These are phyloP conservation scores for Cassiopea xamachana DNA, from an alignment of 30 jellyfish, hydroid and myxozoan species.

Conservation along the genomic window DNA sequence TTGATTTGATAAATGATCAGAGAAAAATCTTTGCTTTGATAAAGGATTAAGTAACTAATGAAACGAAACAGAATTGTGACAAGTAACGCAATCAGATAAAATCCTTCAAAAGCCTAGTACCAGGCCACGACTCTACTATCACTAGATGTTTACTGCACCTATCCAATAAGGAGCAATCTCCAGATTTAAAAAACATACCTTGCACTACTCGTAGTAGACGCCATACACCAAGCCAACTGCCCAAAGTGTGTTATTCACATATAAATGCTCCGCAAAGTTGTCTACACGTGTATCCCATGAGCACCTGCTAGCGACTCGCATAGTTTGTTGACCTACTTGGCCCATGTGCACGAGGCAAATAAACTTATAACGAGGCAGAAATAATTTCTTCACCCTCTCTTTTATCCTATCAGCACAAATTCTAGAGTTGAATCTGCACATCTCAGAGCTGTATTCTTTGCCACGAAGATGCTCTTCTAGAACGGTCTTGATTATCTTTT, in stretches of 20 bases:
- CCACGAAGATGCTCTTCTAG: constrained; percentile 55
- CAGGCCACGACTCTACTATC: no score
- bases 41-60: no score
- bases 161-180: background rate
- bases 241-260: constrained; percentile 58
- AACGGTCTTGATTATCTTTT: constrained; percentile 43
- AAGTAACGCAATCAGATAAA: no score
- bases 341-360: constrained; percentile 78
- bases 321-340: constrained; percentile 57
- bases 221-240: constrained; percentile 81
- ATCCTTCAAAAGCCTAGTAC: no score
- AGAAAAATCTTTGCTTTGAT: background rate
- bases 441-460: constrained; percentile 61
- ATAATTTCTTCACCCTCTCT: constrained; percentile 61
- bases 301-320: constrained; percentile 83
- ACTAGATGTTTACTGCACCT: no score
- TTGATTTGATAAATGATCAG: background rate
- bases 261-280: constrained; percentile 62
- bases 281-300: constrained; percentile 79
- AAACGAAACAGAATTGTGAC: no score
- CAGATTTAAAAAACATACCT: constrained; percentile 32
- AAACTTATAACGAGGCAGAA: constrained; percentile 72
- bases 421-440: constrained; percentile 65
- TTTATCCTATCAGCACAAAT: constrained; percentile 59
- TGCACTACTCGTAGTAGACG: constrained; percentile 53